phyloP scores from a whole-genome alignment of 2,797 vertebrate genomes.

The Gambelia wislizenii region DNA sequence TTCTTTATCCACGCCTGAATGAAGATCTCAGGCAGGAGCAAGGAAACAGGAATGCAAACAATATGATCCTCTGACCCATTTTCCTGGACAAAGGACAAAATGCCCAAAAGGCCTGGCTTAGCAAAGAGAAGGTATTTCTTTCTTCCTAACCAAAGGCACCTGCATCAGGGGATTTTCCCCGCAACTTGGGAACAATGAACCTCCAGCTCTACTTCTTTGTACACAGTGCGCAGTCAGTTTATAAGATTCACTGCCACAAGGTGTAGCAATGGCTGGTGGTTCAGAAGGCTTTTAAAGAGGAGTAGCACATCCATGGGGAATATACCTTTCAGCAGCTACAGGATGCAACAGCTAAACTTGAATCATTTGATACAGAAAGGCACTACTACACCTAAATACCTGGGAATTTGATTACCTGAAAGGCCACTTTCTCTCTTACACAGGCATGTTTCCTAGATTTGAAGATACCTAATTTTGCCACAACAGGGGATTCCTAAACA shows the following conservation, averaged over 20 bases:
- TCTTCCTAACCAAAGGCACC: neutral
- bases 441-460: too few species aligned
- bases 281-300: neutral
- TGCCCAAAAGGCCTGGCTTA: rapidly evolving
- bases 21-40: slow-evolving; percentile 34
- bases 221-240: neutral
- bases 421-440: too few species aligned
- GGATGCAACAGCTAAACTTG: neutral
- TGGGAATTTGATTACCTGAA: too few species aligned
- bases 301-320: neutral
- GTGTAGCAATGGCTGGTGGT: neutral
- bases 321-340: neutral
- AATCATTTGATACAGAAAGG: neutral
- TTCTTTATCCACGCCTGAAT: slow-evolving; percentile 61
- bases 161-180: neutral
- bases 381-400: neutral
- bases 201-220: neutral
- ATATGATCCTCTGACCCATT: slow-evolving; percentile 15
- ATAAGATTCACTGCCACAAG: neutral
- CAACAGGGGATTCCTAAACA: too few species aligned
- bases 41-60: slow-evolving; percentile 14
- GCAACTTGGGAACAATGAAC: neutral
- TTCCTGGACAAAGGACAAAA: slow-evolving; percentile 25
- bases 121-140: neutral
- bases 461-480: too few species aligned